Evolutionary conservation across 2,113 vertebrate species (phyloP), one percentile per base, ranked within the genome.

Genomic region (Gasterosteus aculeatus): DNA sequence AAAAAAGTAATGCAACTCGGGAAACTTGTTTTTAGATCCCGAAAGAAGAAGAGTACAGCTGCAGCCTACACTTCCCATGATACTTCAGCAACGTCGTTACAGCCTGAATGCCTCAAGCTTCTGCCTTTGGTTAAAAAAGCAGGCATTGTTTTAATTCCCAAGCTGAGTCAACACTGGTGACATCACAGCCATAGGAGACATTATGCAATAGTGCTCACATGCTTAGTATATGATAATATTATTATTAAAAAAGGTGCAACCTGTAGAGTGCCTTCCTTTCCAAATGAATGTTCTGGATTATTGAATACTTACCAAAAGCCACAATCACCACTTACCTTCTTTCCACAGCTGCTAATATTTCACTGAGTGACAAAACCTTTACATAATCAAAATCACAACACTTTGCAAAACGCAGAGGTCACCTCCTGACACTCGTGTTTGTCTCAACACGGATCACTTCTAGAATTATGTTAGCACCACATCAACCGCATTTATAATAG

Each of bases 271-370:
- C 60, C 54, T 56, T 26, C 35, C 62, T 79, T 75, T 78, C 1
- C 75, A 79, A 69, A 65, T 47, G 72, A 58, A 54, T 5, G 2
- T 63, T 31, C 60, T 47, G 26, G 2, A 82, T 73, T 53, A 29
- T 29, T 62, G 3, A 68, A 87, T 91, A 92, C 89, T 92, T 89
- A 92, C 92, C 87, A 39, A 57, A 57, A 56, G 65, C 70, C 10
- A 79, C 7, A 41, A 3, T 3, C 4, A 22, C 53, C 69, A 93
- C 94, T 93, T 93, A 94, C 93, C 93, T 89, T 85, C 62, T 26
- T 26, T 26, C 10, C 69, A 73, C 57, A 85, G 77, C 76, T 75
- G 79, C 77, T 62, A 83, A 54, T 54, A 77, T 51, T 76, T 87
- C 75, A 84, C 63, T 79, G 53, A 80, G 56, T 46, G 84, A 80